Evolutionary conservation across 53 echinoderm and acorn worm species (phyloP).

Genomic region (Patiria pectinifera): DNA sequence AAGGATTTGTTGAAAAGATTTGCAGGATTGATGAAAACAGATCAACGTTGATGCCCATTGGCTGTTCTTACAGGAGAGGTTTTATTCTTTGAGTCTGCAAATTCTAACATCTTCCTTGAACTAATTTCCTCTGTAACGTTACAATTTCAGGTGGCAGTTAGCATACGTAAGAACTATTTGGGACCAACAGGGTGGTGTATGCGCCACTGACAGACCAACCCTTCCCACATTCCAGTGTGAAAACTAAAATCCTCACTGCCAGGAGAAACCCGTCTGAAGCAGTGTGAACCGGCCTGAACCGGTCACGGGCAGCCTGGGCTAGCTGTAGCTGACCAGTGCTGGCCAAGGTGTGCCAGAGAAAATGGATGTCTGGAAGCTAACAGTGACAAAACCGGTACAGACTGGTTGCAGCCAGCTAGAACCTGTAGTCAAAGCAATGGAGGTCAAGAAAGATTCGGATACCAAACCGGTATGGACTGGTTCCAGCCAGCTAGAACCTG

Average conservation of each 20-base stretch:
- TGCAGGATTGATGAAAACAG: too few species aligned
- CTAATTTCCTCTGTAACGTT: background rate
- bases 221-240: conserved; percentile 59
- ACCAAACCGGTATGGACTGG: background rate
- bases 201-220: conserved; percentile 52
- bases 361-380: background rate
- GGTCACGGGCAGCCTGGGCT: background rate
- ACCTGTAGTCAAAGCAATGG: background rate
- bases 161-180: conserved; percentile 10
- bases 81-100: too few species aligned
- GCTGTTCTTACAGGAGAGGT: too few species aligned
- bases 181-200: conserved; percentile 52
- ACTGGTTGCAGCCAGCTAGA: conserved; percentile 15
- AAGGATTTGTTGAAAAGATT: too few species aligned
- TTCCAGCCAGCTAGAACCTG: background rate
- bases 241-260: conserved; percentile 26
- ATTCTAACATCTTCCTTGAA: background rate
- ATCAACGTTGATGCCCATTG: too few species aligned
- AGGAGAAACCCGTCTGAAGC: conserved; percentile 22
- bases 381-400: background rate
- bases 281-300: background rate
- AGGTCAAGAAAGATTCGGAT: background rate
- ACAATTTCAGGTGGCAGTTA: conserved; percentile 42
- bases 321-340: conserved; percentile 26
- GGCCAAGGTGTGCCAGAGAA: background rate